These are phyloP conservation scores for Pogoniulus pusillus DNA, from an alignment of 2,797 vertebrate genomes.

Conservation along the genomic window DNA sequence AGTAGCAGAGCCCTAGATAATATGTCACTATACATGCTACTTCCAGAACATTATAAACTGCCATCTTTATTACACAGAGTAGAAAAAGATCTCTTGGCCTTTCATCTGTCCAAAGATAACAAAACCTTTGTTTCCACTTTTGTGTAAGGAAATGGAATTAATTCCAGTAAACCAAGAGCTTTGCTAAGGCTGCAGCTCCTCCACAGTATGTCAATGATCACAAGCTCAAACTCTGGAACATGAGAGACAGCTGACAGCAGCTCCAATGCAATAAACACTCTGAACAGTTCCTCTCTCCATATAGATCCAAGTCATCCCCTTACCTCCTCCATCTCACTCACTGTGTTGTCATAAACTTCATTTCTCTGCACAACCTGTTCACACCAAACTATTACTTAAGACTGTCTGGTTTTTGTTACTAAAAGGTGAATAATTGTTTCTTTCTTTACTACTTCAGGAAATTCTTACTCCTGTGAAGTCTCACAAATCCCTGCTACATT, in stretches of 20 bases:
- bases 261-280: background rate
- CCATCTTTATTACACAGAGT: background rate
- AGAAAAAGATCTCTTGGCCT: background rate
- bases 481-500: background rate
- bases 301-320: fast-evolving
- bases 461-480: background rate
- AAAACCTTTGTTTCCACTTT: background rate
- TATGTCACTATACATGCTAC: background rate
- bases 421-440: background rate
- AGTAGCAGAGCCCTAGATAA: background rate
- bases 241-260: background rate
- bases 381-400: background rate
- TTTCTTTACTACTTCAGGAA: background rate
- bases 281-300: background rate
- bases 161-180: background rate
- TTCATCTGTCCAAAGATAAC: background rate
- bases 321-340: background rate
- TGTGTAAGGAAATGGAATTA: background rate
- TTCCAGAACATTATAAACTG: background rate
- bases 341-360: background rate
- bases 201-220: background rate
- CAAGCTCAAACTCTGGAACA: background rate
- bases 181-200: background rate
- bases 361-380: background rate
- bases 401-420: background rate